Evolutionary conservation across 2,888 invertebrate genomes (phyloP).

Genomic region (Abrostola tripartita): DNA sequence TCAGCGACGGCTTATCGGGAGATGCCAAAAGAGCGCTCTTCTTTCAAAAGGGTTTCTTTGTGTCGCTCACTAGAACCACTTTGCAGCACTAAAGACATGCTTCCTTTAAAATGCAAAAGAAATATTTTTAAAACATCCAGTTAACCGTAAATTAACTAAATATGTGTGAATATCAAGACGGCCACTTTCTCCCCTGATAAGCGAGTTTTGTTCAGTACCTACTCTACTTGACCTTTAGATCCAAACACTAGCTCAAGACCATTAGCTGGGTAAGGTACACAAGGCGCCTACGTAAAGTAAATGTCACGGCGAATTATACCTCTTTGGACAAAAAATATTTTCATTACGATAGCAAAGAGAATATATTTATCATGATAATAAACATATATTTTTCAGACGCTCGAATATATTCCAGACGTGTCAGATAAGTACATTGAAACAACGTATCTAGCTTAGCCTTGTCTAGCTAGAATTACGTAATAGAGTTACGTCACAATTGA

Average conservation of each 20-base stretch:
- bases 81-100: constrained; percentile 66
- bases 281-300: constrained; percentile 42
- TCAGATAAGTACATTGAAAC: constrained; percentile 46
- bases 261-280: constrained; percentile 21
- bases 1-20: constrained; percentile 78
- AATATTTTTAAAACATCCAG: background rate
- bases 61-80: constrained; percentile 77
- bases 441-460: constrained; percentile 22
- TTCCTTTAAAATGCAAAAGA: constrained; percentile 61
- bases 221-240: constrained; percentile 50
- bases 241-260: constrained; percentile 38
- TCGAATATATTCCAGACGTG: constrained; percentile 24
- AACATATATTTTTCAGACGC: constrained; percentile 13
- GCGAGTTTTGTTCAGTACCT: constrained; percentile 9
- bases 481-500: constrained; percentile 58
- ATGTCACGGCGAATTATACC: constrained; percentile 45
- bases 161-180: constrained; percentile 1
- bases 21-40: constrained; percentile 78
- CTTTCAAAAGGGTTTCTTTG: constrained; percentile 81
- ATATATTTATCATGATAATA: constrained; percentile 27
- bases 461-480: constrained; percentile 52
- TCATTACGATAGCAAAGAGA: constrained; percentile 17
- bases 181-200: constrained; percentile 16
- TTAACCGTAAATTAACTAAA: background rate
- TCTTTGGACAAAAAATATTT: constrained; percentile 35